Base-by-base conservation (phyloP, 1,140 invertebrate species). In the Stegodyphus dumicola region DNA sequence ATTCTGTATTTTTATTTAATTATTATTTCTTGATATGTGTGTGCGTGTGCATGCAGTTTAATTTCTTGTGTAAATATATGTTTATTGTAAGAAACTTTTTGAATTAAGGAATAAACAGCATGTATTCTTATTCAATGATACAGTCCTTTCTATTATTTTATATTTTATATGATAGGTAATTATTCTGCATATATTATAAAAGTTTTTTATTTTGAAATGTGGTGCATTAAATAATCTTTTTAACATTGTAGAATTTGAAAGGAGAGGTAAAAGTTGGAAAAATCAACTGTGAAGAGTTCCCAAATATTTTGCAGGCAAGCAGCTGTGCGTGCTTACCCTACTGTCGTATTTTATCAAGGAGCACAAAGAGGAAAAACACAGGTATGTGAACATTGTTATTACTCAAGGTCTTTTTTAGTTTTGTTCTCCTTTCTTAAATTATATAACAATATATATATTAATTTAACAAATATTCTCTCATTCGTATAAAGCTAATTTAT, bases 281-380 rank as follows among this genome's bases (percentile, higher is more conserved):
- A 90, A 88, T 94, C 4, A 92, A 94, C 89, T 94, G 93, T 90
- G 91, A 93, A 53, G 76, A 88, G 33, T 90, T 91, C 81, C 87
- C 87, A 18, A 60, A 88, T 11, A 69, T 92, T n/a, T 11, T 94
- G 93, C 89, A 86, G 89, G 6, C 86, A 90, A 77, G 92, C 91
- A 48, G 91, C 91, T 56, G 89, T 94, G 6, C 85, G 88, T 69
- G 91, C 90, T 7, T 94, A 93, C 89, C 93, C 93, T 2, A 92
- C 92, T 11, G 88, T 94, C 5, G 89, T 89, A 73, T 90, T 92
- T 77, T 92, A 92, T 88, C 75, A 78, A 51, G 91, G 91, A 10
- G 33, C 33, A 3, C 83, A 70, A 64, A 80, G 53, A 70, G 84
- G 79, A 54, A 64, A 54, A 13, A n/a, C 56, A 64, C 78, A 87